Base-by-base conservation (phyloP, 2,797 vertebrate genomes). In the Catamblyrhynchus diadema region DNA sequence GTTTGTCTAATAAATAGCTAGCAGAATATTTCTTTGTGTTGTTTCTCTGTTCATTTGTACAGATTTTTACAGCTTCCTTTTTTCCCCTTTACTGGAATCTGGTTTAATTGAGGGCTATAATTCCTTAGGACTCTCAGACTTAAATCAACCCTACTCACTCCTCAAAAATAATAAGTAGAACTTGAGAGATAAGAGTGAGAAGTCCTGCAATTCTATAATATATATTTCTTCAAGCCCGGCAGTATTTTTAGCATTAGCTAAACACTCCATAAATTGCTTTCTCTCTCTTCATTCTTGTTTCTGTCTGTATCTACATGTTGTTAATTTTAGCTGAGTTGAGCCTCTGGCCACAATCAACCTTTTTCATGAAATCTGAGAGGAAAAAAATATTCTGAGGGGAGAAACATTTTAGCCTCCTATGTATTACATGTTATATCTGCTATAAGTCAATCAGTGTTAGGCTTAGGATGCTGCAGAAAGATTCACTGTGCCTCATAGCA, bases 371-470 rank as follows among this genome's bases (percentile, higher is more conserved):
- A 23, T 66, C 47, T 81, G 19, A 44, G 24, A 56, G 10, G 12
- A 59, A 42, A 72, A 6, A 4, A 1, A n/a, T 1, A n/a, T 1
- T 6, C 48, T 27, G 2, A 0, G 1, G 8, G 22, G 3, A 6
- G 12, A 47, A 81, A 6, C 3, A 51, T 66, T 90, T 86, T 60
- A 59, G 6, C 12, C 28, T 90, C 6, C 22, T 69, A 30, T 11
- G 9, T 72, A n/a, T 81, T 66, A 57, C 19, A 21, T 45, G 9
- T 24, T 82, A 14, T 62, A 78, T n/a, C 33, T 75, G 12, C 41
- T 81, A 1, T 39, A 85, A 80, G 47, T 89, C 60, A 81, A 54
- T 30, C 37, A 50, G 16, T 5, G 23, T 51, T 85, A 82, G 14
- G 23, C 51, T 82, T 82, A 66, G 25, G 23, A 66, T 0, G 0